These are phyloP conservation scores for Caenorhabditis becei DNA, from an alignment of 2,888 invertebrate species.

Conservation along the genomic window DNA sequence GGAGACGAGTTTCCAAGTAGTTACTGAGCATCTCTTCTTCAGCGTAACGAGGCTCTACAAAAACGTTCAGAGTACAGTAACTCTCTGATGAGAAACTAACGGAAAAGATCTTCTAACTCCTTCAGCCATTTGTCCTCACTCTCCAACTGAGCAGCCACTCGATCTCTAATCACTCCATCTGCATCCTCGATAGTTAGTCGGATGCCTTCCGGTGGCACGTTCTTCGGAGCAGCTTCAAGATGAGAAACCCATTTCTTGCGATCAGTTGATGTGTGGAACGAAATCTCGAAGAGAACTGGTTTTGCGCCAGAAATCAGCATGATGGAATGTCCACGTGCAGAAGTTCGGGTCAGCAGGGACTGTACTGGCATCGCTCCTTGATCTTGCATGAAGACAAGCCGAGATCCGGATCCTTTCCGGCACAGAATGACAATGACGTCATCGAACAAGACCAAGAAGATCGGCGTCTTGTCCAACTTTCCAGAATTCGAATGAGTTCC, in stretches of 20 bases:
- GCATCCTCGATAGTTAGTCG: constrained; percentile 37
- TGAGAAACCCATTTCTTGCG: constrained; percentile 67
- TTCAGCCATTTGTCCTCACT: constrained; percentile 65
- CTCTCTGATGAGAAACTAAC: constrained; percentile 28
- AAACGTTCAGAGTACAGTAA: neutral
- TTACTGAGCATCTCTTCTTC: constrained; percentile 58
- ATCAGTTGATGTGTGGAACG: constrained; percentile 65
- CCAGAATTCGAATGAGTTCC: constrained; percentile 33
- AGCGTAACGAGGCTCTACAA: constrained; percentile 32
- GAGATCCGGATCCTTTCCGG: constrained; percentile 40
- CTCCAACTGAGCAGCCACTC: constrained; percentile 57
- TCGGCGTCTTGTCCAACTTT: constrained; percentile 46
- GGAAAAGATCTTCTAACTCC: constrained; percentile 54
- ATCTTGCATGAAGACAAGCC: constrained; percentile 64
- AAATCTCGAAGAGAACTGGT: constrained; percentile 66
- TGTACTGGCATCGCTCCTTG: constrained; percentile 68
- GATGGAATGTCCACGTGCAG: constrained; percentile 63
- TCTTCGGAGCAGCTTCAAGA: constrained; percentile 63
- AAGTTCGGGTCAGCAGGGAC: constrained; percentile 62
- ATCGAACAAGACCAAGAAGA: constrained; percentile 67
- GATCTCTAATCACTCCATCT: constrained; percentile 44
- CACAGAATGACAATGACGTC: constrained; percentile 70
- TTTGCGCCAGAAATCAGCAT: constrained; percentile 66
- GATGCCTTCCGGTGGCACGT: constrained; percentile 52
- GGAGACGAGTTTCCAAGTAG: constrained; percentile 59